phyloP scores from a whole-genome alignment of 1,140 invertebrate species.

The Aporrectodea caliginosa region DNA sequence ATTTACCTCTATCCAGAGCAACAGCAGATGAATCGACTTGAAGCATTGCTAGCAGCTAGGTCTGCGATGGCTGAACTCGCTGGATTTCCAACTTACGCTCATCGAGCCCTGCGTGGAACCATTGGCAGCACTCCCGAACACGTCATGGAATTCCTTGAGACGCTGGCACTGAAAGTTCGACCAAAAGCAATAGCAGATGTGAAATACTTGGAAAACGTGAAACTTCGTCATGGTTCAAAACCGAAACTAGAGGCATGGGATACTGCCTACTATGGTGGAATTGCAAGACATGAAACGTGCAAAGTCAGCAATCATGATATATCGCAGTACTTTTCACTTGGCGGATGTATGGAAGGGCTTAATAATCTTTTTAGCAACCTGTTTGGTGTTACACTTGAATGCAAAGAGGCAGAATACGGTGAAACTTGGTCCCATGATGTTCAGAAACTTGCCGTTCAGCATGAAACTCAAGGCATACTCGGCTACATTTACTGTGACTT shows the following conservation, averaged over 20 bases:
- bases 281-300: slow-evolving; percentile 41
- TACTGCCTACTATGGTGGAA: slow-evolving; percentile 41
- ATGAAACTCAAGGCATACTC: slow-evolving; percentile 72
- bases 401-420: slow-evolving; percentile 67
- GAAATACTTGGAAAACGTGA: slow-evolving; percentile 38
- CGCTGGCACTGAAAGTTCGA: slow-evolving; percentile 64
- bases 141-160: slow-evolving; percentile 74
- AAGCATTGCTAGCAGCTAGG: slow-evolving; percentile 68
- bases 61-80: slow-evolving; percentile 76
- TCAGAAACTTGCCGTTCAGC: slow-evolving; percentile 75
- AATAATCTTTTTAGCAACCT: slow-evolving; percentile 76
- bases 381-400: slow-evolving; percentile 68
- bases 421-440: slow-evolving; percentile 83
- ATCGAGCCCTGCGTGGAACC: slow-evolving; percentile 81
- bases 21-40: slow-evolving; percentile 72
- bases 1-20: slow-evolving; percentile 76
- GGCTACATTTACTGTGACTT: slow-evolving; percentile 98
- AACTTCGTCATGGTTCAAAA: slow-evolving; percentile 35
- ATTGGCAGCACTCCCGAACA: slow-evolving; percentile 75
- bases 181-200: slow-evolving; percentile 41
- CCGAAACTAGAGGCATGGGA: slow-evolving; percentile 48
- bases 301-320: slow-evolving; percentile 35
- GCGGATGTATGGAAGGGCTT: slow-evolving; percentile 91
- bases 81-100: slow-evolving; percentile 81
- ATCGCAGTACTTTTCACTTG: slow-evolving; percentile 78